A percentile compares a stretch with the other conserved stretches of the same genome.
phyloP scores from a whole-genome alignment of 2,797 vertebrate species.

The Acipenser oxyrinchus region DNA sequence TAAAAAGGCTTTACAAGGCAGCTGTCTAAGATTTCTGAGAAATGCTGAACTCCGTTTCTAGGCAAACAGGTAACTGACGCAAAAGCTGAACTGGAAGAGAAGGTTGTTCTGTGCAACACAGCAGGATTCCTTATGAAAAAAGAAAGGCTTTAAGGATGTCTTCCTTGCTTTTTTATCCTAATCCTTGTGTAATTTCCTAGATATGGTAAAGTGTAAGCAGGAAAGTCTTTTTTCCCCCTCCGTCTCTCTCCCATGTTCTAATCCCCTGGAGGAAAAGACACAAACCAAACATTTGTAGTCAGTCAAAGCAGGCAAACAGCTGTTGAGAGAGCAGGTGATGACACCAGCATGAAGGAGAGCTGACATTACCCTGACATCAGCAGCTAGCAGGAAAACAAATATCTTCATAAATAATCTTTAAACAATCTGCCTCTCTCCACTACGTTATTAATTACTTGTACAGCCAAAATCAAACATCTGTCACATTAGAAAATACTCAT shows the following conservation, averaged over 20 bases:
- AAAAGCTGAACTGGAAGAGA: slow-evolving; percentile 10
- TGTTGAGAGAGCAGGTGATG: slow-evolving; percentile 60
- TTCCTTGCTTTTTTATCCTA: slow-evolving; percentile 11
- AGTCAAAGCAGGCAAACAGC: slow-evolving; percentile 47
- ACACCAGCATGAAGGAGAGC: slow-evolving; percentile 33
- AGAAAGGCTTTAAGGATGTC: background rate
- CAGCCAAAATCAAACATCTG: slow-evolving; percentile 73
- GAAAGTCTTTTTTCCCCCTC: slow-evolving; percentile 12
- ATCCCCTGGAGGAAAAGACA: slow-evolving; percentile 24
- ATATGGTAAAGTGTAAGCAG: slow-evolving; percentile 15
- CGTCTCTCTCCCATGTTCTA: slow-evolving; percentile 7
- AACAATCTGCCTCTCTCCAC: slow-evolving; percentile 65
- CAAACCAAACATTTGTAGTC: slow-evolving; percentile 33
- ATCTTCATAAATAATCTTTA: slow-evolving; percentile 73
- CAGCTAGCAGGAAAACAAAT: slow-evolving; percentile 43
- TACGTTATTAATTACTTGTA: slow-evolving; percentile 68
- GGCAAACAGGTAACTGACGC: slow-evolving; percentile 14
- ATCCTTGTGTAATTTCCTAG: slow-evolving; percentile 17
- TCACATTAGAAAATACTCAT: slow-evolving; percentile 70
- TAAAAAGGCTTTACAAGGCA: slow-evolving; percentile 9
- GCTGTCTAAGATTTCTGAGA: slow-evolving; percentile 21
- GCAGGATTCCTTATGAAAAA: slow-evolving; percentile 10
- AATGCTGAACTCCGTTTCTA: slow-evolving; percentile 17
- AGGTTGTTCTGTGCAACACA: slow-evolving; percentile 13
- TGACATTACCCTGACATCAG: slow-evolving; percentile 31